Evolutionary conservation across 2,888 invertebrate genomes (phyloP), one percentile per base, ranked within the genome.

Genomic region (Isoperla grammatica): DNA sequence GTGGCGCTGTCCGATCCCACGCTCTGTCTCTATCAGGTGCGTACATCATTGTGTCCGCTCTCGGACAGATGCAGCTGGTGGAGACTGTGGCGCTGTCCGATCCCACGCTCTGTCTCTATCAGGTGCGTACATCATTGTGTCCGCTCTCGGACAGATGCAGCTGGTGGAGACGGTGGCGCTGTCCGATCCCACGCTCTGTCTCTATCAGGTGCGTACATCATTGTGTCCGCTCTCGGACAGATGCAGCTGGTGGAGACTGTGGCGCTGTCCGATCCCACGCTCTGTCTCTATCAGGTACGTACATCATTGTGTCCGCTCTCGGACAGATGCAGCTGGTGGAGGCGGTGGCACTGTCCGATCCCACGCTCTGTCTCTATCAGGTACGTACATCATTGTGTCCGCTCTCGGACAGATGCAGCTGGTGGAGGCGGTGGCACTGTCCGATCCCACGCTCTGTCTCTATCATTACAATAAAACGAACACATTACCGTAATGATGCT

Each of bases 301-400:
- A n/a, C n/a, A n/a, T n/a, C n/a, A 88, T 94, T 0, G 85, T 95
- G 1, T 91, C 95, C 0, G 87, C 90, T 19, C 82, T 88, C 65
- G 93, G 93, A 0, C 91, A 94, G 68, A 82, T 94, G 67, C 92
- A 95, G 68, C 74, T 97, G 49, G 79, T 95, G 43, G 94, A 96
- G 71, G 90, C 94, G 0, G 89, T 88, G 68, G 83, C 87, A 63
- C 75, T 87, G 67, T 78, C 82, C 56, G 78, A 85, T 69, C 82
- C 81, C 63, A 76, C 85, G 68, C 73, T 89, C 68, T 79, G 87
- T 74, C 79, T 90, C 68, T 90, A 95, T 73, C 93, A 94, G 77
- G 91, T 93, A 66, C 72, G 69, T n/a, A n/a, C n/a, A n/a, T n/a
- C n/a, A 88, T 94, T 0, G 85, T 95, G 1, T 91, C 95, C 0